Evolutionary conservation across 1,140 invertebrate species (phyloP), one percentile per base, ranked within the genome.

Genomic region (Zophobas atratus): DNA sequence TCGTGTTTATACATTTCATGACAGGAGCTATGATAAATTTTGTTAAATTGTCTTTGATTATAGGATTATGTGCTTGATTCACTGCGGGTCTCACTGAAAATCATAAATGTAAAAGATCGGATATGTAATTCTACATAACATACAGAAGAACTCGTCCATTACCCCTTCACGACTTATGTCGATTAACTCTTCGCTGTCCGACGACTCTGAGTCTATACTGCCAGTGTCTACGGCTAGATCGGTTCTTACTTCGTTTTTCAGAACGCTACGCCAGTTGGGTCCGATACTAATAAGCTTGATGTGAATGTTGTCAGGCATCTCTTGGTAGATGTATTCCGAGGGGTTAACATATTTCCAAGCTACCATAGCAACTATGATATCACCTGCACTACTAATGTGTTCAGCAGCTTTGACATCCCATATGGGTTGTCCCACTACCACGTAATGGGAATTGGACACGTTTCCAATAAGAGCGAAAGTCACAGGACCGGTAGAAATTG

Each of bases 1-100:
- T 87, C 70, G 89, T 88, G 80, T 92, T 90, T 0, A 91, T 88
- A 0, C 89, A 89, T 41, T 88, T 84, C 20, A 91, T 85, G 0
- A 92, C 88, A 1, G 91, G 90, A 6, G 85, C 84, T n/a, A 90
- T 83, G 81, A 91, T 89, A 75, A 90, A 92, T 48, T 88, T 88
- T 46, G 86, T 85, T 1, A 91, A 80, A 34, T 85, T 76, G 78
- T 87, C 86, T 77, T 82, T 86, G 57, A 87, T 70, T 35, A 80
- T 81, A 8, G 80, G 63, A 77, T 86, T 84, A 5, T 86, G 80
- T 46, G 83, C 84, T 81, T 85, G 72, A 78, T 88, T 83, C 0
- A 90, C 82, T 63, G 88, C 89, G 20, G 89, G 89, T 3, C 89
- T 87, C 32, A 90, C 89, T 90, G 77, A 20, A 20, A 77, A 85